Percentiles rank a stretch among this genome's conserved stretches.
Evolutionary conservation across 2,113 vertebrate species (phyloP).

Genomic region (Argyrosomus japonicus): DNA sequence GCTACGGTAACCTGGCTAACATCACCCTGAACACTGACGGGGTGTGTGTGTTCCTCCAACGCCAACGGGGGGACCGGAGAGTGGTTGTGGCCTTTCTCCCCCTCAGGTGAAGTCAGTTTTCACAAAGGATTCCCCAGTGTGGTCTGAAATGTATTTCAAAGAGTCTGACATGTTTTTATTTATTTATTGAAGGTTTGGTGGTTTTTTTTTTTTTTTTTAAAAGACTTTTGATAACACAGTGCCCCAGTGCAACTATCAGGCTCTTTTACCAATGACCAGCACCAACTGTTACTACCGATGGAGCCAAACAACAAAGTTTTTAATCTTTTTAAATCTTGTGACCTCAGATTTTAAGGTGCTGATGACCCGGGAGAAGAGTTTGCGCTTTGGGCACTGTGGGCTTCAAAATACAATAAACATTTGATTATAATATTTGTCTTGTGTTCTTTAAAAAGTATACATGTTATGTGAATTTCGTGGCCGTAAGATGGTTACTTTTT

Average conservation of each 20-base stretch:
- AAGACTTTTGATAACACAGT: slow-evolving; percentile 27
- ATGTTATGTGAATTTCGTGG: background rate
- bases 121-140: slow-evolving; percentile 43
- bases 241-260: background rate
- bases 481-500: background rate
- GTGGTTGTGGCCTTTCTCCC: slow-evolving; percentile 54
- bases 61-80: slow-evolving; percentile 43
- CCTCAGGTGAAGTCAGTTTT: slow-evolving; percentile 77
- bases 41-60: slow-evolving; percentile 53
- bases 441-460: background rate
- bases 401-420: slow-evolving; percentile 18
- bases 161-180: background rate
- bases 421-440: background rate
- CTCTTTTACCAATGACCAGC: background rate
- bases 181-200: background rate
- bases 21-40: slow-evolving; percentile 57
- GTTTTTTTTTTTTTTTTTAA: too few species aligned
- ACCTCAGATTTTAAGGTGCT: background rate
- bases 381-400: slow-evolving; percentile 28
- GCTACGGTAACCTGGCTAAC: slow-evolving; percentile 75
- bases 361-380: background rate
- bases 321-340: too few species aligned
- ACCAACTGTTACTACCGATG: too few species aligned
- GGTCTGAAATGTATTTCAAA: slow-evolving; percentile 2
- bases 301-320: too few species aligned